These are phyloP conservation scores for Cheilosia urbana DNA, from an alignment of 2,888 invertebrate genomes.

Conservation along the genomic window DNA sequence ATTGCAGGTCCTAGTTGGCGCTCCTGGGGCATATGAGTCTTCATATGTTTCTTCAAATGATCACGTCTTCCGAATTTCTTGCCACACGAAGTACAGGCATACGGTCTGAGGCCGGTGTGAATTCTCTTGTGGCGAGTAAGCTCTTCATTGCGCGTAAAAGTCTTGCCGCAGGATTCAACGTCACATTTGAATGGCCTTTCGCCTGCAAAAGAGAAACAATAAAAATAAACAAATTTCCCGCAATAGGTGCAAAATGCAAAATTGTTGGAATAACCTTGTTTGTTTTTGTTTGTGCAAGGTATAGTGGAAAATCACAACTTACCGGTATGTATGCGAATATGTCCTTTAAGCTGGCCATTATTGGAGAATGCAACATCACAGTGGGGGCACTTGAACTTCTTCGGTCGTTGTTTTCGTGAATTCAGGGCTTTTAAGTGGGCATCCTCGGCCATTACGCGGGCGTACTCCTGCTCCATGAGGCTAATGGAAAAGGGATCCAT, in stretches of 20 bases:
- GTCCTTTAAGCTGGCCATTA: conserved; percentile 95
- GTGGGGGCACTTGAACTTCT: conserved; percentile 95
- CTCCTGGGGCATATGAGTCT: conserved; percentile 90
- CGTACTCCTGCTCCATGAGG: conserved; percentile 89
- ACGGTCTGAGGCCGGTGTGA: conserved; percentile 94
- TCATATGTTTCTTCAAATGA: conserved; percentile 96
- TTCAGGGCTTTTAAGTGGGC: conserved; percentile 88
- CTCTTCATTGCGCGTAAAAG: conserved; percentile 96
- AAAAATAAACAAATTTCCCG: conserved; percentile 1
- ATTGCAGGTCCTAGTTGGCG: conserved; percentile 87
- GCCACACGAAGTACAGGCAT: conserved; percentile 93
- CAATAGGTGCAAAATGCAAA: conserved; percentile 45
- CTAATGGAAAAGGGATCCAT: conserved; percentile 82
- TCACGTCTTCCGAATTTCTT: conserved; percentile 97
- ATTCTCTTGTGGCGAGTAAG: conserved; percentile 95
- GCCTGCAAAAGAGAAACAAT: conserved; percentile 84
- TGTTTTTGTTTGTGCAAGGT: conserved; percentile 46
- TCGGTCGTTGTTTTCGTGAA: conserved; percentile 91
- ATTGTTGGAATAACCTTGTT: background rate
- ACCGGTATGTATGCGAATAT: conserved; percentile 95
- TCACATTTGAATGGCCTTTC: conserved; percentile 95
- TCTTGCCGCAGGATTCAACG: conserved; percentile 92
- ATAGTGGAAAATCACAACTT: conserved; percentile 78
- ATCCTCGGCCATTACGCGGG: conserved; percentile 88
- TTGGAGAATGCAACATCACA: conserved; percentile 97